A percentile compares a stretch with the other conserved stretches of the same genome.
Conservation (phyloP, 2,797 vertebrate genomes). For the Otolemur crassicaudatus region DNA sequence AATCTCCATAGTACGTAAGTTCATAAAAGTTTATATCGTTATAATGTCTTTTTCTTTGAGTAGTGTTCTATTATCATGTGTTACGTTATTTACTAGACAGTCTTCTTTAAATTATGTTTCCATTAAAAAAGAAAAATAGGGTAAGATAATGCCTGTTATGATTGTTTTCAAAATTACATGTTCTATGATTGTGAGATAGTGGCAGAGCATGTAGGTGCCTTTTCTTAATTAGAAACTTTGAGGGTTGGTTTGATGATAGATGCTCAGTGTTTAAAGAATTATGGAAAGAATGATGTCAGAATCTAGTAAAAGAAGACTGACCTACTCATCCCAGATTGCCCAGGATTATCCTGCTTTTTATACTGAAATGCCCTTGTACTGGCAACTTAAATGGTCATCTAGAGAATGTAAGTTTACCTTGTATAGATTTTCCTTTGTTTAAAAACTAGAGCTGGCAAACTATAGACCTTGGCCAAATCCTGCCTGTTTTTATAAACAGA, state of each 20-base stretch:
- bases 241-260: neutral
- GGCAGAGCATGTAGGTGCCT: neutral
- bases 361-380: neutral
- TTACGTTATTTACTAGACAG: neutral
- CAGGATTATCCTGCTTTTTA: neutral
- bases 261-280: neutral
- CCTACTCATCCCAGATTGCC: neutral
- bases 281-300: neutral
- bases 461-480: neutral
- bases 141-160: neutral
- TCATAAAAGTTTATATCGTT: slow-evolving; percentile 52
- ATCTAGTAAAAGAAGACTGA: neutral
- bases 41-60: neutral
- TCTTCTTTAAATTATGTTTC: neutral
- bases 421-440: neutral
- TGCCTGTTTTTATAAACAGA: neutral
- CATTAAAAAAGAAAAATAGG: slow-evolving; percentile 25
- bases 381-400: neutral
- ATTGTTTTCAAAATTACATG: neutral
- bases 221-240: slow-evolving; percentile 18
- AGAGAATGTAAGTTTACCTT: slow-evolving; percentile 2
- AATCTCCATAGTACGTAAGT: slow-evolving; percentile 25
- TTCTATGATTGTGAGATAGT: neutral
- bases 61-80: neutral
- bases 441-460: neutral